Evolutionary conservation across 37 sponge, comb jelly and placozoan species (phyloP).

Genomic region (Beroe forskalii): DNA sequence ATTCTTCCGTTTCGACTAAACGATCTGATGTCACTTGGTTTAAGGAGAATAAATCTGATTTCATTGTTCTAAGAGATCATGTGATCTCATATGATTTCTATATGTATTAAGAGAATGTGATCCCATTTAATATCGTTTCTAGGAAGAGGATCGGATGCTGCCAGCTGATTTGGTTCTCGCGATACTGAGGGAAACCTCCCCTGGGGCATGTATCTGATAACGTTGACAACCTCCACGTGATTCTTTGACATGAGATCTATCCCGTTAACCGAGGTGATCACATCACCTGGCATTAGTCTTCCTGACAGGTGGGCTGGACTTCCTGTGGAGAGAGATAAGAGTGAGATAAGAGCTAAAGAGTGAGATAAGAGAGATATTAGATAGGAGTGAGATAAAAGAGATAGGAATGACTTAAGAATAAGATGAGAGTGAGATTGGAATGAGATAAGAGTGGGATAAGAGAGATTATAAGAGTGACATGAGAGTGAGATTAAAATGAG

Average conservation of each 20-base stretch:
- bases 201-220: constrained; percentile 46
- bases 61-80: background rate
- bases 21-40: too few relatives aligned
- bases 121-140: background rate
- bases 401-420: background rate
- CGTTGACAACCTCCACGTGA: constrained; percentile 57
- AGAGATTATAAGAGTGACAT: too few relatives aligned
- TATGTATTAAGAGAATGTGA: background rate
- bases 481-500: too few relatives aligned
- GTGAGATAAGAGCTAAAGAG: background rate
- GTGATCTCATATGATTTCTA: background rate
- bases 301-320: constrained; percentile 51
- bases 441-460: too few relatives aligned
- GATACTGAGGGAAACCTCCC: constrained; percentile 15
- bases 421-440: background rate
- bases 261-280: constrained; percentile 41
- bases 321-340: too few relatives aligned
- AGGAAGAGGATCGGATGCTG: background rate
- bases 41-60: too few relatives aligned
- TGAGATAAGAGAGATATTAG: background rate
- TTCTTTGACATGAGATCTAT: background rate
- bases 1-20: background rate
- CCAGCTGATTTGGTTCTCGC: background rate
- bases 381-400: too few relatives aligned
- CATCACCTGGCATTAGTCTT: constrained; percentile 36